Evolutionary conservation across 2,113 vertebrate genomes (phyloP).

Genomic region (Poeciliopsis occidentalis): DNA sequence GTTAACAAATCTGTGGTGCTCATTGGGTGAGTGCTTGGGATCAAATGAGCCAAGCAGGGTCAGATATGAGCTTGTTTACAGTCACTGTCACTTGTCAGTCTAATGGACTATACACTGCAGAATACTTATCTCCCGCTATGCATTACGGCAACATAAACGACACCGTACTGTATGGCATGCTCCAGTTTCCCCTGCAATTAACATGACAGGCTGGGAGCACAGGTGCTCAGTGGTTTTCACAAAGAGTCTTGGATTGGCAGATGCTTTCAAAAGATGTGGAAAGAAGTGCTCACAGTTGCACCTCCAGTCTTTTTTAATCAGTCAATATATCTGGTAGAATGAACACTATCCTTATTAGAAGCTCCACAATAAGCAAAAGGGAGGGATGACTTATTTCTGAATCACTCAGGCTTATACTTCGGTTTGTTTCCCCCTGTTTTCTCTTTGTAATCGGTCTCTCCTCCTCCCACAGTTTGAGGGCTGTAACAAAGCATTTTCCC

Average conservation of each 20-base stretch:
- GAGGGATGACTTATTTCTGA: constrained; percentile 29
- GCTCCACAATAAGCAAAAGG: constrained; percentile 25
- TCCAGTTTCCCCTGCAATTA: constrained; percentile 54
- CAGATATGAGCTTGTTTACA: constrained; percentile 67
- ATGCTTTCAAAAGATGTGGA: constrained; percentile 46
- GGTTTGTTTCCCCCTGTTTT: constrained; percentile 51
- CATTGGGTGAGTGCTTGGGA: constrained; percentile 76
- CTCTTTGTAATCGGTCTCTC: constrained; percentile 11
- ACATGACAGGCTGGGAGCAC: constrained; percentile 29
- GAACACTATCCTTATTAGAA: constrained; percentile 28
- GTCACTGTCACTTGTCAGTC: constrained; percentile 72
- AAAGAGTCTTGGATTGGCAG: constrained; percentile 21
- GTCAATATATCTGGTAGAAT: constrained; percentile 11
- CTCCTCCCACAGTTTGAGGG: constrained; percentile 90
- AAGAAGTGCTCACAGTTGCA: constrained; percentile 17
- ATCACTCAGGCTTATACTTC: not conserved
- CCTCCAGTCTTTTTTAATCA: constrained; percentile 25
- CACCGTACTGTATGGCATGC: constrained; percentile 21
- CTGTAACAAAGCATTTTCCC: constrained; percentile 98
- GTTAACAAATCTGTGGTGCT: constrained; percentile 76
- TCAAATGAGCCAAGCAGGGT: constrained; percentile 62
- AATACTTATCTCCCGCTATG: constrained; percentile 64
- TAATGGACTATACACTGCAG: constrained; percentile 43
- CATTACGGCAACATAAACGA: constrained; percentile 65
- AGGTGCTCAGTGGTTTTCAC: constrained; percentile 43